These are phyloP conservation scores for Monopis laevigella DNA, from an alignment of 2,888 invertebrate species.

Conservation along the genomic window DNA sequence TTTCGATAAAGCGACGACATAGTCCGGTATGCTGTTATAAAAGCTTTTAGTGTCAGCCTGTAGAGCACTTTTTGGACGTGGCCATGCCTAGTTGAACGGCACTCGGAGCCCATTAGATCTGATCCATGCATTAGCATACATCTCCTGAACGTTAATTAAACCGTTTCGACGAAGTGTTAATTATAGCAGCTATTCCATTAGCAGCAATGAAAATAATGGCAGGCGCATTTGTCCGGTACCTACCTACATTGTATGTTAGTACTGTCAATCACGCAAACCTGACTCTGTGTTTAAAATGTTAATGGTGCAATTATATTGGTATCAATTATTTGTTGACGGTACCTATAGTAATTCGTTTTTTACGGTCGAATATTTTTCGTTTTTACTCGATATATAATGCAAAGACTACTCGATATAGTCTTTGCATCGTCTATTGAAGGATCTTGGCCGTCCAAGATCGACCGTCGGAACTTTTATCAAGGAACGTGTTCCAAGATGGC, in stretches of 20 bases:
- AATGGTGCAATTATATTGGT: no score
- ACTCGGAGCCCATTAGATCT: constrained; percentile 12
- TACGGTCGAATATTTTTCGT: no score
- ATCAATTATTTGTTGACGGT: no score
- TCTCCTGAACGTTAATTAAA: constrained; percentile 12
- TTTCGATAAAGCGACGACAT: constrained; percentile 7
- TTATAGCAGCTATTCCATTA: constrained; percentile 12
- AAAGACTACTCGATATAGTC: no score
- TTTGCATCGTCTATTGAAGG: no score
- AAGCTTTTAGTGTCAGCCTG: constrained; percentile 23
- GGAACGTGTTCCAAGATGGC: no score
- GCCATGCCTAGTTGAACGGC: constrained; percentile 11
- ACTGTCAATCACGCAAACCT: constrained; percentile 7
- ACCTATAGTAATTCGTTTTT: no score
- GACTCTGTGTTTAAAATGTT: neutral
- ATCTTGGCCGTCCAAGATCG: no score
- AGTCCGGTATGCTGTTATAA: constrained; percentile 17
- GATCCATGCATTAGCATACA: constrained; percentile 14
- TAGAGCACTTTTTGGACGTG: constrained; percentile 11
- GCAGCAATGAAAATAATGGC: constrained; percentile 11
- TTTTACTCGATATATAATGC: no score
- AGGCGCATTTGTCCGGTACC: neutral
- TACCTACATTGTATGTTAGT: neutral
- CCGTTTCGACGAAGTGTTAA: constrained; percentile 12
- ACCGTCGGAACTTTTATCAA: no score